Conservation (phyloP, 2,797 vertebrate genomes). For the Thaleichthys pacificus region DNA sequence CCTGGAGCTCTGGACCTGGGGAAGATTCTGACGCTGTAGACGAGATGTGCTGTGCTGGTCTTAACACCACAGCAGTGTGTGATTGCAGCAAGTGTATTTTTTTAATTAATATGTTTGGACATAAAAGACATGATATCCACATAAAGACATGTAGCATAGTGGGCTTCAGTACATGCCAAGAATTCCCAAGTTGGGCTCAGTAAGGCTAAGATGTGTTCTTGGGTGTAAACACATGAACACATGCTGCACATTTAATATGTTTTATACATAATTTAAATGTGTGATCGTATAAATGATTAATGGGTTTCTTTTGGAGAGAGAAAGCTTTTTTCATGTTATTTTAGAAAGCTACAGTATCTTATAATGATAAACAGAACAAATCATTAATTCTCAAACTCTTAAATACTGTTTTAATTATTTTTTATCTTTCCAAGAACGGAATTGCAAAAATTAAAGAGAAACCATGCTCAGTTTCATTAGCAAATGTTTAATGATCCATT, state of each 20-base stretch:
- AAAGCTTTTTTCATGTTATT: conserved; percentile 34
- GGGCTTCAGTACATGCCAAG: conserved; percentile 22
- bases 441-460: conserved; percentile 9
- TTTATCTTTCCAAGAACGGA: background rate
- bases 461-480: background rate
- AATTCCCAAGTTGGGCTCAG: conserved; percentile 21
- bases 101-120: conserved; percentile 34
- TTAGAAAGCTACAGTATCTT: conserved; percentile 17
- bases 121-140: conserved; percentile 49
- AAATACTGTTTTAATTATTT: background rate
- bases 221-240: conserved; percentile 57
- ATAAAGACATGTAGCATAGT: conserved; percentile 17
- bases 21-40: background rate
- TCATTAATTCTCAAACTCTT: conserved; percentile 21
- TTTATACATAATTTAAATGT: conserved; percentile 57
- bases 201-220: conserved; percentile 28
- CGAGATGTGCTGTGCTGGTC: background rate
- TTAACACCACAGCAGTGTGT: background rate
- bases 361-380: conserved; percentile 3
- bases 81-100: conserved; percentile 37
- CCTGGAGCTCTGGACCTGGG: background rate
- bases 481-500: no score
- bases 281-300: conserved; percentile 48
- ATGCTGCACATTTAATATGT: conserved; percentile 49
- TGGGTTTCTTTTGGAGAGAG: conserved; percentile 21